Evolutionary conservation across 53 echinoderm and acorn worm species (phyloP), one percentile per base, ranked within the genome.

Genomic region (Temnopleurus reevesii): DNA sequence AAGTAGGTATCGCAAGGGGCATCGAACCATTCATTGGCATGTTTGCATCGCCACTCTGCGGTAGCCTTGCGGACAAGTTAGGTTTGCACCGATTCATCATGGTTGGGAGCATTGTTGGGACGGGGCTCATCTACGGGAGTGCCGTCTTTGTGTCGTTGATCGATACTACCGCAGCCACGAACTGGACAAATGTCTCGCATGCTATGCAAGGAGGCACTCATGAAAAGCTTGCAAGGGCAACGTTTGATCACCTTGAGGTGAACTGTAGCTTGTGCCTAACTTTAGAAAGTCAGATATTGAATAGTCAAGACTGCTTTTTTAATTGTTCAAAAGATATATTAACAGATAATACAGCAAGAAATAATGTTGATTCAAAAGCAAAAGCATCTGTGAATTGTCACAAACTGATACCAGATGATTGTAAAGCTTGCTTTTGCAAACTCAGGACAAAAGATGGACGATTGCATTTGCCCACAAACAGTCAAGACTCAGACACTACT

Each of bases 1-100:
- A 99, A 59, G 94, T 93, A 46, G 99, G 96, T n/a, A 77, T 94
- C 54, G 91, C 93, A 90, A 81, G 89, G 9, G 93, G 93, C 55
- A 81, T 96, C 8, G 92, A 96, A 26, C 99, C 99, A 5, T 76
- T 91, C 36, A 76, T 92, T 15, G 83, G 88, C 28, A 89, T 93
- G 49, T 9, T 94, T 12, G 88, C 91, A 41, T 89, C 92, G 29
- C 95, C 94, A 1, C 1, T 94, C 17, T 93, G 95, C 86, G 99
- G 99, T 6, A 83, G 92, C 53, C 45, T 99, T 19, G 94, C 94
- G 21, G 99, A 99, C 90, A 99, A 92, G 41, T 93, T 86, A 79
- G 86, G 93, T 90, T 93, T 89, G 82, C 99, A 99, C 53, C 91
- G 89, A 24, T 33, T 86, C 17, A 76, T 94, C 23, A 53, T 96